Conservation (phyloP, 2,888 invertebrate species). For the Megaustenia siamemsis region DNA sequence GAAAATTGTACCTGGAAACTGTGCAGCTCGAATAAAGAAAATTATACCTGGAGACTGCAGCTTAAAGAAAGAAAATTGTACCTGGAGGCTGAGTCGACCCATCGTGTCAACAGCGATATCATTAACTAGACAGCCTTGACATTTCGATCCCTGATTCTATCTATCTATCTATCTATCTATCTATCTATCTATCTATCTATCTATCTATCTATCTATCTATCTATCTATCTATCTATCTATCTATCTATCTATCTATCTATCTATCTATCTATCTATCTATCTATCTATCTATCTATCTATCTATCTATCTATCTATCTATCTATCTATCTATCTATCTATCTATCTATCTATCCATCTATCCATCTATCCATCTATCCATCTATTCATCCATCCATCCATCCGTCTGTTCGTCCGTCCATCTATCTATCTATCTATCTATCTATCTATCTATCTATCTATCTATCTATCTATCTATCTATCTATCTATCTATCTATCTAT, state of each 20-base stretch:
- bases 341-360: slow-evolving; percentile 2
- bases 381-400: slow-evolving; percentile 11
- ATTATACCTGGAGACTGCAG: too few relatives aligned
- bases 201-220: neutral
- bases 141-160: too few relatives aligned
- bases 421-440: slow-evolving; percentile 26
- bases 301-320: slow-evolving; percentile 19
- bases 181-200: neutral
- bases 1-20: too few relatives aligned
- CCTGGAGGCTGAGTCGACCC: too few relatives aligned
- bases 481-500: slow-evolving; percentile 16
- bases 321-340: slow-evolving; percentile 13
- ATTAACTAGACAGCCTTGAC: too few relatives aligned
- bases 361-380: slow-evolving; percentile 10
- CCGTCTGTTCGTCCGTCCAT: slow-evolving; percentile 1
- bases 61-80: too few relatives aligned
- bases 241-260: slow-evolving; percentile 5
- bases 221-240: slow-evolving; percentile 6
- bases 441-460: slow-evolving; percentile 3
- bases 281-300: slow-evolving; percentile 6
- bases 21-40: too few relatives aligned
- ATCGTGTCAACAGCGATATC: too few relatives aligned
- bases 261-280: slow-evolving; percentile 7
- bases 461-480: slow-evolving; percentile 8
- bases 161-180: neutral